Conservation (phyloP, 2,797 vertebrate genomes). For the Brotula barbata region DNA sequence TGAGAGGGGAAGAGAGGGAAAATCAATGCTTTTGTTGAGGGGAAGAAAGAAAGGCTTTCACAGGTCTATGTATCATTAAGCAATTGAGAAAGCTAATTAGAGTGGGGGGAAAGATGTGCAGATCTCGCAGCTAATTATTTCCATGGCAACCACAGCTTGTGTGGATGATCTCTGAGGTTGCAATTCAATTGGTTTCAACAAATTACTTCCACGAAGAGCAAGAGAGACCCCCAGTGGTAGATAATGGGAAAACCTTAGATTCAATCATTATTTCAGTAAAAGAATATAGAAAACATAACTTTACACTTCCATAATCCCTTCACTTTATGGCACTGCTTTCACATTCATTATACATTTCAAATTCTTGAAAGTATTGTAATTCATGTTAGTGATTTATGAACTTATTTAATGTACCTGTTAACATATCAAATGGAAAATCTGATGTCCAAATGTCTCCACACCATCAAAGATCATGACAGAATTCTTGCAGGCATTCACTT, state of each 20-base stretch:
- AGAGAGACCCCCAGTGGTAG: slow-evolving; percentile 77
- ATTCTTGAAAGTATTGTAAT: too few relatives aligned
- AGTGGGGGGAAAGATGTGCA: slow-evolving; percentile 70
- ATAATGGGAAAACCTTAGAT: neutral
- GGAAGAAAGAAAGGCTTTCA: slow-evolving; percentile 82
- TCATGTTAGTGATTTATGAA: too few relatives aligned
- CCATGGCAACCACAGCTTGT: slow-evolving; percentile 81
- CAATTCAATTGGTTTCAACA: slow-evolving; percentile 32
- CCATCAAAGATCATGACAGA: too few relatives aligned
- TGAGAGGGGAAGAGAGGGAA: slow-evolving; percentile 72
- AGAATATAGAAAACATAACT: too few relatives aligned
- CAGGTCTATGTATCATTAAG: slow-evolving; percentile 87
- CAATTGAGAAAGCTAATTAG: slow-evolving; percentile 87
- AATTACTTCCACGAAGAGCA: slow-evolving; percentile 42
- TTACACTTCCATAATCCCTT: too few relatives aligned
- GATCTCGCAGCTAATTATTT: slow-evolving; percentile 83
- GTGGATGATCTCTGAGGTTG: slow-evolving; percentile 71
- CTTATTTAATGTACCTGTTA: too few relatives aligned
- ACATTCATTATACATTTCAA: too few relatives aligned
- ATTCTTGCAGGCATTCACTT: too few relatives aligned
- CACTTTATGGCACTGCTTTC: too few relatives aligned
- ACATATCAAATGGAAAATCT: too few relatives aligned
- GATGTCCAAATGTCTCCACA: too few relatives aligned
- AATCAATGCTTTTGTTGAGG: slow-evolving; percentile 83
- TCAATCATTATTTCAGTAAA: too few relatives aligned